A percentile compares a stretch with the other conserved stretches of the same genome.
Conservation (phyloP, 2,113 vertebrate genomes). For the Acrocephalus arundinaceus region DNA sequence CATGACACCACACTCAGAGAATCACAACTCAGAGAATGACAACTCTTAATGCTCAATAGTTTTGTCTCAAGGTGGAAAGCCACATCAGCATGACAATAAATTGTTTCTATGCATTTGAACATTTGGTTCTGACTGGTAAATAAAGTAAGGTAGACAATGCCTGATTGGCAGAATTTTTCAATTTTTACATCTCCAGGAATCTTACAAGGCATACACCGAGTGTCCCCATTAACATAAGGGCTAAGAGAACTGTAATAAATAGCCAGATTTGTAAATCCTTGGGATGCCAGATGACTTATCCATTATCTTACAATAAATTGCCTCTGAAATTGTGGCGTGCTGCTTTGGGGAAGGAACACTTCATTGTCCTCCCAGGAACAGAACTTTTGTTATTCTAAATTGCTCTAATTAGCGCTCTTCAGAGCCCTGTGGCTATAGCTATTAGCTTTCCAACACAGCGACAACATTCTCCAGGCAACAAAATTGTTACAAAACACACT, state of each 20-base stretch:
- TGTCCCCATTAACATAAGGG: not conserved
- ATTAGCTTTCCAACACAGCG: slow-evolving; percentile 16
- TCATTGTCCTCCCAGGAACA: slow-evolving; percentile 22
- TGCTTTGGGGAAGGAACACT: slow-evolving; percentile 27
- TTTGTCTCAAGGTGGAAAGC: not conserved
- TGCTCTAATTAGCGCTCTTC: slow-evolving; percentile 53
- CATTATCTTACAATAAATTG: slow-evolving; percentile 23
- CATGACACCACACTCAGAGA: not conserved
- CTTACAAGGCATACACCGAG: not conserved
- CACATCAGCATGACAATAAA: not conserved
- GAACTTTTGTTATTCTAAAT: slow-evolving; percentile 51
- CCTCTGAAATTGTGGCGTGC: not conserved
- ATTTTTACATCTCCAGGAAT: not conserved
- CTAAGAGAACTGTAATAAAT: not conserved
- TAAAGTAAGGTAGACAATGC: not conserved
- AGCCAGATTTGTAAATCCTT: slow-evolving; percentile 30
- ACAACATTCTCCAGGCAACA: slow-evolving; percentile 34
- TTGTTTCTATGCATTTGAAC: not conserved
- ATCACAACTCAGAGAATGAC: not conserved
- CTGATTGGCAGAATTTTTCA: not conserved
- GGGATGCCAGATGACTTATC: slow-evolving; percentile 12
- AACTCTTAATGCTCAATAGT: not conserved
- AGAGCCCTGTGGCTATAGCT: slow-evolving; percentile 42
- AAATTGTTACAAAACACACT: slow-evolving; percentile 34
- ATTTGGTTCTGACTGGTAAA: not conserved